Base-by-base conservation (phyloP, 2,797 vertebrate species). In the Smutsia temminckii region DNA sequence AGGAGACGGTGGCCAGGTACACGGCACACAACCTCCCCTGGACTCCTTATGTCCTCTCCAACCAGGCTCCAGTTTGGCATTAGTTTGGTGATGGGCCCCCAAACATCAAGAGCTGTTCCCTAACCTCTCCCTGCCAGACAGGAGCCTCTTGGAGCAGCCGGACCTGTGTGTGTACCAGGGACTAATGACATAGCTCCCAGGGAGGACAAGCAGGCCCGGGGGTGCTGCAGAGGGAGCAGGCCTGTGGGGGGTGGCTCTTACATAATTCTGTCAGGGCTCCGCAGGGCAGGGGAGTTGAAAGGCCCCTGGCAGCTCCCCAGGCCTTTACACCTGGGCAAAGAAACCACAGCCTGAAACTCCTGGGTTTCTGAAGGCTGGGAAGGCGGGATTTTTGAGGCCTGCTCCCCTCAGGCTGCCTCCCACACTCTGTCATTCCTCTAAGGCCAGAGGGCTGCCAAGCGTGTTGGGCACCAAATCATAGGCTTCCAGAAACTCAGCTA, bases 241-340 rank as follows among this genome's bases (percentile, higher is more conserved):
- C 63, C 55, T 95, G 89, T 0, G 59, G 40, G 88, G 89, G 97
- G 97, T 66, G 96, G 18, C 86, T 98, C 96, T 97, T 98, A 95
- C 97, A 96, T 98, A 98, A 98, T 84, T 78, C 75, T 2, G 1
- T 32, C 74, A 3, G 13, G 85, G 68, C 77, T 78, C 20, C 0
- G 63, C 27, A 80, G 80, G 96, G 96, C 77, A 61, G 95, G 92
- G 96, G 95, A 83, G 88, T 95, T 95, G 96, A 96, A 96, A 94
- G 95, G 85, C 85, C 61, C 42, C 75, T 97, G 95, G 96, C 95
- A 93, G 87, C 59, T 85, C 85, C 96, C 77, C 93, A 96, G 95
- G 78, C 55, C 61, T 94, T 92, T 77, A 66, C 0, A 61, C 94
- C 83, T 34, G 55, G 61, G 85, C 66, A 69, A 53, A 93, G 90